Base-by-base conservation (phyloP, 53 echinoderm and acorn worm species). In the Echinarachnius parma region DNA sequence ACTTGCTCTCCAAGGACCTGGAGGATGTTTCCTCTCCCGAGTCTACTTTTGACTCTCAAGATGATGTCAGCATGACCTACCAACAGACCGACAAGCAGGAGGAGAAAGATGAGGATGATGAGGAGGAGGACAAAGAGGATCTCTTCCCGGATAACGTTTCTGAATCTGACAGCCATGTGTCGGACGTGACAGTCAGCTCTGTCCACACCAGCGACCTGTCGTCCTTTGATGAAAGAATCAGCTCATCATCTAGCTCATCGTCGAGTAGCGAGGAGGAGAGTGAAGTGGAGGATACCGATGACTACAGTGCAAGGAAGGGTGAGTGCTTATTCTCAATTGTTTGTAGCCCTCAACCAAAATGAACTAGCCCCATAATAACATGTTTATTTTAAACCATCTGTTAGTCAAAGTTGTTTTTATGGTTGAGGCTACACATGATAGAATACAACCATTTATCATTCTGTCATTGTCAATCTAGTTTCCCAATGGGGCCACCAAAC, bases 121-220 rank as follows among this genome's bases (percentile, higher is more conserved):
- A 64, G 58, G 36, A 46, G 15, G 55, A 25, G 3, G 69, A 68
- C 1, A 27, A 27, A 4, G 66, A 30, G 39, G 66, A 66, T 46
- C 57, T 33, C 44, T 66, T 66, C 58, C 66, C 66, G 28, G 70
- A 20, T 34, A 28, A 75, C 9, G 29, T 20, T 3, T 60, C 59
- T 39, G 76, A 60, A 18, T 60, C 45, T 2, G 70, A 70, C 34
- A 70, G 70, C 52, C 70, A 78, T 33, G 48, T 90, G 49, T 90
- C 95, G 10, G 95, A 95, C 55, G 87, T 95, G 16, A 90, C 95
- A 5, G 95, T 95, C 54, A 95, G 95, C 54, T 95, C 95, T 14
- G 95, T 95, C 23, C 95, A 95, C 77, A 95, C 95, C 48, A 95
- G 95, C 47, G 95, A 95, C 54, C 70, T 95, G 45, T 95, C 95